These are phyloP conservation scores for Climacteris rufus DNA, from an alignment of 2,113 vertebrate genomes.

Conservation along the genomic window DNA sequence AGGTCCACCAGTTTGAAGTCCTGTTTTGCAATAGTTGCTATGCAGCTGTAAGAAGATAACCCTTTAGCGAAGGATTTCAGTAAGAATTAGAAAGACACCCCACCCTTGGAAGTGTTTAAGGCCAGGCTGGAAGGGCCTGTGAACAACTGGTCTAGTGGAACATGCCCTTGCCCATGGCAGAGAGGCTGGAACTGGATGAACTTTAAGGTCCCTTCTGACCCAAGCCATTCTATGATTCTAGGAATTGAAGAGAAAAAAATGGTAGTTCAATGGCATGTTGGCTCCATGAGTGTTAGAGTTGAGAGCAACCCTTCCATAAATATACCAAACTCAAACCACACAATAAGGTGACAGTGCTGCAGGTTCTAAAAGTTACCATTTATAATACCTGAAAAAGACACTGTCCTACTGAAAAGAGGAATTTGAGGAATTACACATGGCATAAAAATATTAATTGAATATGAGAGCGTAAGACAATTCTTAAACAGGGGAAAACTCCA, in stretches of 20 bases:
- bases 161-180: background rate
- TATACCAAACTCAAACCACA: background rate
- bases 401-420: background rate
- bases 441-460: background rate
- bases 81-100: background rate
- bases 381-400: background rate
- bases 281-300: background rate
- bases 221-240: background rate
- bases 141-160: background rate
- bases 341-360: background rate
- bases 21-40: background rate
- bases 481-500: background rate
- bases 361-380: background rate
- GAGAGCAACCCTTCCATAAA: background rate
- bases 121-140: background rate
- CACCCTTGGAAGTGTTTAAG: background rate
- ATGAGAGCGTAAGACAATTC: background rate
- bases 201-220: background rate
- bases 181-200: background rate
- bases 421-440: background rate
- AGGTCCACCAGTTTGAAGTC: background rate
- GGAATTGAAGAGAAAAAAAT: background rate
- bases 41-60: background rate
- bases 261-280: background rate
- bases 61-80: background rate